Evolutionary conservation across 2,113 vertebrate genomes (phyloP).

Genomic region (Malurus cyaneus): DNA sequence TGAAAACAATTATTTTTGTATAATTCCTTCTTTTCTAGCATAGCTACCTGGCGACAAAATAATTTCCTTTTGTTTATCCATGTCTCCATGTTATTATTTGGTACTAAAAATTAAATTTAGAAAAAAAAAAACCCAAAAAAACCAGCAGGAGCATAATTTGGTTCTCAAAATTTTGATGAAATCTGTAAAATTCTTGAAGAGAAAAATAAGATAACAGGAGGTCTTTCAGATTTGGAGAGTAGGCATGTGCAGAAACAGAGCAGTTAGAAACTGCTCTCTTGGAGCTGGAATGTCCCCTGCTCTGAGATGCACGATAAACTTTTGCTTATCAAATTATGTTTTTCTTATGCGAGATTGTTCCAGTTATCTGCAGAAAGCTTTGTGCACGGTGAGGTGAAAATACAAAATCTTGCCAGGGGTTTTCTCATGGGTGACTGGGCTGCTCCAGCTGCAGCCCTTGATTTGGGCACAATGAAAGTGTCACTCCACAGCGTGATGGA

Average conservation of each 20-base stretch:
- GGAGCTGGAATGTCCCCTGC: neutral
- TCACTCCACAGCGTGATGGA: neutral
- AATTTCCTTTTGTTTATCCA: neutral
- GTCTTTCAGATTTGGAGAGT: neutral
- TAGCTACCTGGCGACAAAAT: neutral
- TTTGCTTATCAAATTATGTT: neutral
- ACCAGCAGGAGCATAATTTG: neutral
- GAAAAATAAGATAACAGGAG: neutral
- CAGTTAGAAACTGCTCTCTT: neutral
- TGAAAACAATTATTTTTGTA: neutral
- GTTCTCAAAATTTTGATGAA: neutral
- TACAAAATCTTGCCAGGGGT: neutral
- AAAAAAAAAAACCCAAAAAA: neutral
- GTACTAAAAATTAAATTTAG: neutral
- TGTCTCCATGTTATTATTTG: neutral
- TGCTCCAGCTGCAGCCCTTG: neutral
- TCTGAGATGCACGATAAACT: neutral
- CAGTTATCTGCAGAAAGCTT: neutral
- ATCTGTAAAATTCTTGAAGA: neutral
- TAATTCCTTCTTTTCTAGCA: neutral
- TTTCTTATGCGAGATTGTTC: neutral
- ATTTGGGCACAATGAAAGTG: neutral
- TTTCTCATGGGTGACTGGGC: neutral
- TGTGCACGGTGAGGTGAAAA: neutral
- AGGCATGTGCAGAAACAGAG: neutral